These are phyloP conservation scores for Paralichthys olivaceus DNA, from an alignment of 2,113 vertebrate species.

Conservation along the genomic window DNA sequence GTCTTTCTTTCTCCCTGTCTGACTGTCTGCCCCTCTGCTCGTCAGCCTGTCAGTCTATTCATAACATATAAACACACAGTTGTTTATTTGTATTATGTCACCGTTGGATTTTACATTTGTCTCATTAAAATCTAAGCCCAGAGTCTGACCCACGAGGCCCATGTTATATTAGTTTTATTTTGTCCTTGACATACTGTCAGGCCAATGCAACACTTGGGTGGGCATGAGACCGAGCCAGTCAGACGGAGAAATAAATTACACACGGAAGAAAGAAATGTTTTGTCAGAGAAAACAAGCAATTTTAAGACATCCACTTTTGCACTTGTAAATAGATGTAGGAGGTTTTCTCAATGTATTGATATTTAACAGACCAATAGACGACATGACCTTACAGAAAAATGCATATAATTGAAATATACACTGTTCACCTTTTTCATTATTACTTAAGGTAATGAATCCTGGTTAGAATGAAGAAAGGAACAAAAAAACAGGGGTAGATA, in stretches of 20 bases:
- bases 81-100: background rate
- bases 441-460: constrained; percentile 1
- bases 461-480: background rate
- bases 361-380: background rate
- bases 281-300: background rate
- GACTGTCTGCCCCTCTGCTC: background rate
- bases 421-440: too few species aligned
- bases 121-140: too few species aligned
- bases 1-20: background rate
- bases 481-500: background rate
- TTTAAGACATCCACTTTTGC: background rate
- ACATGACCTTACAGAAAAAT: background rate
- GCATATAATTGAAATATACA: background rate
- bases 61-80: background rate
- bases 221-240: background rate
- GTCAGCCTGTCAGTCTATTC: background rate
- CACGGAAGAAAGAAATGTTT: background rate
- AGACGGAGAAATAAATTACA: background rate
- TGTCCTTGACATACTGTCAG: background rate
- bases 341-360: background rate
- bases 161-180: background rate
- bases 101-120: background rate
- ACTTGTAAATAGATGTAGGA: background rate
- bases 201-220: background rate
- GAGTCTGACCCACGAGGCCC: background rate